phyloP scores from a whole-genome alignment of 2,797 vertebrate genomes.

The Amblyopsis hoosieri region DNA sequence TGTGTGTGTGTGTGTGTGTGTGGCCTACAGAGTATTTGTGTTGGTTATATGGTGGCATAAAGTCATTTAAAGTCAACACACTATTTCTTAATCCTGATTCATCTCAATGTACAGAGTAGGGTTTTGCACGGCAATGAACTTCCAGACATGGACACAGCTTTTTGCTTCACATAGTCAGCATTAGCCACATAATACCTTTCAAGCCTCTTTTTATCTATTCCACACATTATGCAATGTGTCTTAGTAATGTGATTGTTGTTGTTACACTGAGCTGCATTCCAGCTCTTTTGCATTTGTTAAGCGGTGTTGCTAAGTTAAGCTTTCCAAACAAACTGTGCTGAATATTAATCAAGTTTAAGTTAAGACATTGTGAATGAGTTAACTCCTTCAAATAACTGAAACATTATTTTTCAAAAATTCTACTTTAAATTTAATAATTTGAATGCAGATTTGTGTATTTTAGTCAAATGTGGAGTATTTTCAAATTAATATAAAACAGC shows the following conservation, averaged over 20 bases:
- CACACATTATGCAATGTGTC: slow-evolving; percentile 34
- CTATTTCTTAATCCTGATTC: too few species aligned
- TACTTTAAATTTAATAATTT: neutral
- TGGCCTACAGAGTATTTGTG: too few species aligned
- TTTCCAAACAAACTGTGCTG: slow-evolving; percentile 53
- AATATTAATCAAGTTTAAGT: slow-evolving; percentile 59
- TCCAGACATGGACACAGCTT: too few species aligned
- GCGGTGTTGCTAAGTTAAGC: slow-evolving; percentile 61
- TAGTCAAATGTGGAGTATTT: neutral
- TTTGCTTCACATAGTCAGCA: too few species aligned
- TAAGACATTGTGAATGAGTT: slow-evolving; percentile 29
- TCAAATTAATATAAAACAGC: slow-evolving; percentile 13
- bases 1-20: too few species aligned
- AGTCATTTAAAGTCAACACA: too few species aligned
- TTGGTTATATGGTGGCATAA: too few species aligned
- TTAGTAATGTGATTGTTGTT: slow-evolving; percentile 33
- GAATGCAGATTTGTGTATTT: neutral
- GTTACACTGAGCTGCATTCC: slow-evolving; percentile 36
- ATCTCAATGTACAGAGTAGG: too few species aligned
- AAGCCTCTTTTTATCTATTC: slow-evolving; percentile 1
- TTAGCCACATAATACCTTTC: too few species aligned
- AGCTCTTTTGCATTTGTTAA: slow-evolving; percentile 44
- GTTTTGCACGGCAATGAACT: too few species aligned
- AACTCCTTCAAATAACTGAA: neutral
- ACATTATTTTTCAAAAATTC: neutral